phyloP scores from a whole-genome alignment of 2,888 invertebrate genomes.

The Ophion obscuratus region DNA sequence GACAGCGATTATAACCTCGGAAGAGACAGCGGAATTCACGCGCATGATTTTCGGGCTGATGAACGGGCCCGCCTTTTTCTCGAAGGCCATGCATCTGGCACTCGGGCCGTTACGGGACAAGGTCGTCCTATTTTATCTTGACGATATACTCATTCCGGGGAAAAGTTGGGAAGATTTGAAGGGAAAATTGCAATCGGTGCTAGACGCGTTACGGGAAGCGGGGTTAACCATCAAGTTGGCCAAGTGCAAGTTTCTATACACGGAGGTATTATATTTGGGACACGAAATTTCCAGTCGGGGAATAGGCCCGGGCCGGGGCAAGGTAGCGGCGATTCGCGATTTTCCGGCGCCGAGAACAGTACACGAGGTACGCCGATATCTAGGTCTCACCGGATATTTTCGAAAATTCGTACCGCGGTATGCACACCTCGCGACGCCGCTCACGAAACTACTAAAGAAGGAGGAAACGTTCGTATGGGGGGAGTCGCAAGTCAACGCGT shows the following conservation, averaged over 20 bases:
- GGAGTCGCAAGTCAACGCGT: constrained; percentile 19
- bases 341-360: background rate
- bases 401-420: background rate
- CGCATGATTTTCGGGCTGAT: too few species aligned
- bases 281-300: background rate
- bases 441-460: background rate
- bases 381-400: background rate
- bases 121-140: too few species aligned
- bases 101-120: too few species aligned
- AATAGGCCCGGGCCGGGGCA: background rate
- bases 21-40: too few species aligned
- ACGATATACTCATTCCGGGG: too few species aligned
- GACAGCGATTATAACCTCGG: too few species aligned
- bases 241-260: background rate
- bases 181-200: too few species aligned
- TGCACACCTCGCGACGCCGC: background rate
- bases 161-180: too few species aligned
- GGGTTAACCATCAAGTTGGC: background rate
- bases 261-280: background rate
- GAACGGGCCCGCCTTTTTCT: too few species aligned
- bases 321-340: background rate
- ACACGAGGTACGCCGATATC: background rate
- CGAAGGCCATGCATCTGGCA: too few species aligned
- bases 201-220: too few species aligned
- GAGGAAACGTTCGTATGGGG: background rate